Evolutionary conservation across 2,888 invertebrate genomes (phyloP).

Genomic region (Idaea biselata): DNA sequence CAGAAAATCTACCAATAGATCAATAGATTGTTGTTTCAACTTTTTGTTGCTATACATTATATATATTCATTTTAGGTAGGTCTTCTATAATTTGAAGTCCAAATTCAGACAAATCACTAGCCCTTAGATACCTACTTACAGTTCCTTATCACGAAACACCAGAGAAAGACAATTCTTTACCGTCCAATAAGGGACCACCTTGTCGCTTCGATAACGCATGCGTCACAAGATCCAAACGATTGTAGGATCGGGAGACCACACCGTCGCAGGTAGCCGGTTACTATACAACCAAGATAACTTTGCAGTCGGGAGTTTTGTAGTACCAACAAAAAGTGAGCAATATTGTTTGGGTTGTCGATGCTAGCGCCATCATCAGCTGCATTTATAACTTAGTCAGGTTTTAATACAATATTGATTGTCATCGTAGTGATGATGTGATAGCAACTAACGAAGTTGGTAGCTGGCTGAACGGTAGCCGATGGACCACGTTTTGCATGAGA

Average conservation of each 20-base stretch:
- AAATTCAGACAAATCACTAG: background rate
- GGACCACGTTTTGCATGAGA: conserved; percentile 48
- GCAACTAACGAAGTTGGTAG: conserved; percentile 71
- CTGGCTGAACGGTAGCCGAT: conserved; percentile 65
- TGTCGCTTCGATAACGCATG: conserved; percentile 65
- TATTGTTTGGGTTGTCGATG: background rate
- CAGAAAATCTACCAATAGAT: no score
- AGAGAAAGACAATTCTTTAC: conserved; percentile 55
- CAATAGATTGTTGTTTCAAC: no score
- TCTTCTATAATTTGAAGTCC: background rate
- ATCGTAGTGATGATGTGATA: conserved; percentile 76
- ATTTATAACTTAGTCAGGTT: background rate
- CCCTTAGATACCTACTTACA: background rate
- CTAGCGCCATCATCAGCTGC: background rate
- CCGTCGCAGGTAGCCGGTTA: conserved; percentile 74
- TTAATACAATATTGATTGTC: conserved; percentile 78
- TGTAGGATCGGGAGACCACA: conserved; percentile 76
- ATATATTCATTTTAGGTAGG: background rate
- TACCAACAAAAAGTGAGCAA: background rate
- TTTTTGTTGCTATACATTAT: background rate
- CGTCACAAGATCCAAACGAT: conserved; percentile 70
- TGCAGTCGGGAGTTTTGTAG: background rate
- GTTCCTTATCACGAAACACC: conserved; percentile 52
- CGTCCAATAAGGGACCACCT: conserved; percentile 76
- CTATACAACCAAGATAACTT: background rate